phyloP scores from a whole-genome alignment of 2,888 invertebrate species.

The Epistrophe grossulariae region DNA sequence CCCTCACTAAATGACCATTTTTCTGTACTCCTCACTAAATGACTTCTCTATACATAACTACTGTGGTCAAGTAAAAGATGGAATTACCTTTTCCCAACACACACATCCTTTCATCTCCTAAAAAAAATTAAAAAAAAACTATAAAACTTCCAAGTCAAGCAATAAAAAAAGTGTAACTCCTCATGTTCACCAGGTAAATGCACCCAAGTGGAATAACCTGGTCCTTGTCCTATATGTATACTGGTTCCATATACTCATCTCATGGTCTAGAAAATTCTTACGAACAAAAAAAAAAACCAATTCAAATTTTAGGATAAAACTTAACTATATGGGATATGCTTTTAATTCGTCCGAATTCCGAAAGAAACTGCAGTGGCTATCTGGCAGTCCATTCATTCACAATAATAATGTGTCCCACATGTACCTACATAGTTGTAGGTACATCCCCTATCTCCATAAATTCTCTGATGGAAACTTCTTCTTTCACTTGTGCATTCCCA shows the following conservation, averaged over 20 bases:
- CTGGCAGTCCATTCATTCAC: slow-evolving; percentile 39
- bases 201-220: slow-evolving; percentile 39
- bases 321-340: slow-evolving; percentile 1
- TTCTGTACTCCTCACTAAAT: too few species aligned
- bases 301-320: slow-evolving; percentile 44
- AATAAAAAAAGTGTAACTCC: not conserved
- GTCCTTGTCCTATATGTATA: not conserved
- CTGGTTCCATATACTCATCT: not conserved
- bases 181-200: slow-evolving; percentile 34
- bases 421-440: not conserved
- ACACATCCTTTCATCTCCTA: not conserved
- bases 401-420: slow-evolving; percentile 35
- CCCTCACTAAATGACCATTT: not conserved
- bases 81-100: not conserved
- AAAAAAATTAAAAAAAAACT: not conserved
- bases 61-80: not conserved
- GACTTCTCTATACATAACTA: not conserved
- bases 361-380: slow-evolving; percentile 36
- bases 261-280: not conserved
- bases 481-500: slow-evolving; percentile 30
- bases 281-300: slow-evolving; percentile 18
- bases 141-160: not conserved
- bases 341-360: slow-evolving; percentile 28
- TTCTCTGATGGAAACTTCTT: slow-evolving; percentile 58
- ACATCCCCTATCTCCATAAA: slow-evolving; percentile 34